These are phyloP conservation scores for Bos indicus DNA, from an alignment of 2,113 vertebrate species.

Conservation along the genomic window DNA sequence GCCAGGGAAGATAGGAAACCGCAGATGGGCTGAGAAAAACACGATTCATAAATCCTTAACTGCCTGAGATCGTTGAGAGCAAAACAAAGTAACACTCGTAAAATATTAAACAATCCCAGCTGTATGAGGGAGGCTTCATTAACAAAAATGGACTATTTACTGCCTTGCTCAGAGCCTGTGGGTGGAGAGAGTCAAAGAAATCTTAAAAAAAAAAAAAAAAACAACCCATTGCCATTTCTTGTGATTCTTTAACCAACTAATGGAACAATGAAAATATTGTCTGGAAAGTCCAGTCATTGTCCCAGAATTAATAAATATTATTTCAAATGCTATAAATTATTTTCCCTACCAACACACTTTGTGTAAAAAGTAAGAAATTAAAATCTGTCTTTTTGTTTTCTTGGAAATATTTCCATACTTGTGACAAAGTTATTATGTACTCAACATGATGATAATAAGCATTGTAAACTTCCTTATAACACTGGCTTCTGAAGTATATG, in stretches of 20 bases:
- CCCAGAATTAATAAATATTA: slow-evolving; percentile 71
- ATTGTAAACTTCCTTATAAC: slow-evolving; percentile 41
- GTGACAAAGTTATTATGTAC: slow-evolving; percentile 67
- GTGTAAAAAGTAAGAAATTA: slow-evolving; percentile 41
- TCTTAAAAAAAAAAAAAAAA: slow-evolving; percentile 64
- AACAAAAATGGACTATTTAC: slow-evolving; percentile 91
- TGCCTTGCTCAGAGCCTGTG: slow-evolving; percentile 83
- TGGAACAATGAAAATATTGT: slow-evolving; percentile 68
- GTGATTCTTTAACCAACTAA: slow-evolving; percentile 80
- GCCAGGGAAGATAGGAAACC: slow-evolving; percentile 94
- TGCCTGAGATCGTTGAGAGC: slow-evolving; percentile 93
- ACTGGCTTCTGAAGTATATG: slow-evolving; percentile 16
- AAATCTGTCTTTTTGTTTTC: slow-evolving; percentile 54
- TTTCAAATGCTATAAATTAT: slow-evolving; percentile 60
- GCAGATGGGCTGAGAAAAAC: slow-evolving; percentile 92
- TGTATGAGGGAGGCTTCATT: slow-evolving; percentile 89
- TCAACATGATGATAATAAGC: slow-evolving; percentile 33
- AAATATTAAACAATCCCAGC: slow-evolving; percentile 93
- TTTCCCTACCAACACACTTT: slow-evolving; percentile 6
- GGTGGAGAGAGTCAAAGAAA: slow-evolving; percentile 83
- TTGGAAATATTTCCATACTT: slow-evolving; percentile 29
- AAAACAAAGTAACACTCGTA: slow-evolving; percentile 95
- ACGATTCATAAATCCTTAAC: slow-evolving; percentile 99
- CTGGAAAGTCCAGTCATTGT: slow-evolving; percentile 65
- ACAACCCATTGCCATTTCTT: slow-evolving; percentile 77